Evolutionary conservation across 1,140 invertebrate genomes (phyloP).

Genomic region (Cyrtorhinus lividipennis): DNA sequence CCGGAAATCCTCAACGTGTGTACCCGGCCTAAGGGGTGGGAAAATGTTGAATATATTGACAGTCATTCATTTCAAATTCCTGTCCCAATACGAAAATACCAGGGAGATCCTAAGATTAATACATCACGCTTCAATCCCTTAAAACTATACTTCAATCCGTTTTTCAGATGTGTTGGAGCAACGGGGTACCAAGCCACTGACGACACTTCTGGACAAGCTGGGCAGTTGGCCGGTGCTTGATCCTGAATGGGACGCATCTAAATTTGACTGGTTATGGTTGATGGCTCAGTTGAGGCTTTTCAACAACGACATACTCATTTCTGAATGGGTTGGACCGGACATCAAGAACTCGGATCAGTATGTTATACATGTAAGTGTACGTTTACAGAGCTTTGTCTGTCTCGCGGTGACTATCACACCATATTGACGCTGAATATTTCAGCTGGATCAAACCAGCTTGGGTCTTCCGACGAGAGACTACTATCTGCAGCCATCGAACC

Average conservation of each 20-base stretch:
- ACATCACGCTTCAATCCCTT: no score
- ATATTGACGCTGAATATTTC: constrained; percentile 14
- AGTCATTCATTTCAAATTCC: no score
- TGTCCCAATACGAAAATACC: no score
- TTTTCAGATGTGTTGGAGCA: constrained; percentile 43
- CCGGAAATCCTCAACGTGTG: no score
- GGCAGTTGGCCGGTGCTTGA: constrained; percentile 76
- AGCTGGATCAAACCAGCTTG: constrained; percentile 76
- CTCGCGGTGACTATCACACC: neutral
- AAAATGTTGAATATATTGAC: no score
- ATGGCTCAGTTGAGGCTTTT: constrained; percentile 60
- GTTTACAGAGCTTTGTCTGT: neutral
- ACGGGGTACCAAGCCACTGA: constrained; percentile 52
- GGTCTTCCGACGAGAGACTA: constrained; percentile 76
- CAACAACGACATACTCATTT: constrained; percentile 70
- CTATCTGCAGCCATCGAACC: constrained; percentile 54
- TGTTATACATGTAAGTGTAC: constrained; percentile 60
- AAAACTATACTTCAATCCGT: no score
- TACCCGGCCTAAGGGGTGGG: no score
- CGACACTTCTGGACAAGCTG: constrained; percentile 51
- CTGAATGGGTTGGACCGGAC: constrained; percentile 74
- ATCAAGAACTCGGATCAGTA: constrained; percentile 76
- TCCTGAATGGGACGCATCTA: constrained; percentile 37
- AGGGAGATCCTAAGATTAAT: no score
- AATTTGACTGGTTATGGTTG: constrained; percentile 60